Evolutionary conservation across 2,888 invertebrate species (phyloP).

Genomic region (Xestia c-nigrum): DNA sequence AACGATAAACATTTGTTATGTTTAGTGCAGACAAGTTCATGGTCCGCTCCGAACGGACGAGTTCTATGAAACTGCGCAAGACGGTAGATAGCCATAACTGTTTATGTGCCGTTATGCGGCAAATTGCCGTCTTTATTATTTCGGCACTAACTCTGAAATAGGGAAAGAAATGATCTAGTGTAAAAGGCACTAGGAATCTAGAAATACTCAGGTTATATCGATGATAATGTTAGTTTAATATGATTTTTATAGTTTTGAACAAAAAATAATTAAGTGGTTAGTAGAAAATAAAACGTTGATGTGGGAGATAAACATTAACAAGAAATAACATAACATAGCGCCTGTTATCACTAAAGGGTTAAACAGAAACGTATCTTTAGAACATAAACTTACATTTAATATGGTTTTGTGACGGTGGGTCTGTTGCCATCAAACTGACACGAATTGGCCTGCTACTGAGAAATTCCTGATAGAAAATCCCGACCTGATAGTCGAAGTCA

Average conservation of each 20-base stretch:
- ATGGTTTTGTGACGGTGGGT: too few species aligned
- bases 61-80: constrained; percentile 11
- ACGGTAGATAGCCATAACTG: constrained; percentile 42
- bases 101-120: constrained; percentile 44
- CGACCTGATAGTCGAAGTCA: too few species aligned
- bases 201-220: background rate
- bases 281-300: too few species aligned
- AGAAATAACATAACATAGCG: too few species aligned
- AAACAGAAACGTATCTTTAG: too few species aligned
- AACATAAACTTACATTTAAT: too few species aligned
- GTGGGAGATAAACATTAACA: too few species aligned
- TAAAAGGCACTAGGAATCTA: background rate
- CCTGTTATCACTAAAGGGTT: too few species aligned
- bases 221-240: background rate
- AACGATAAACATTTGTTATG: constrained; percentile 27
- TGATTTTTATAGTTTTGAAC: background rate
- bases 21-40: constrained; percentile 28
- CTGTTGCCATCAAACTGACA: too few species aligned
- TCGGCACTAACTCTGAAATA: constrained; percentile 40
- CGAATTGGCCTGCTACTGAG: too few species aligned
- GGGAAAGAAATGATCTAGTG: background rate
- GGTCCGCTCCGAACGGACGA: constrained; percentile 8
- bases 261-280: background rate
- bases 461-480: too few species aligned
- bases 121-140: constrained; percentile 40